Conservation (phyloP, 2,797 vertebrate genomes). For the Enteromius unitaeniatus region DNA sequence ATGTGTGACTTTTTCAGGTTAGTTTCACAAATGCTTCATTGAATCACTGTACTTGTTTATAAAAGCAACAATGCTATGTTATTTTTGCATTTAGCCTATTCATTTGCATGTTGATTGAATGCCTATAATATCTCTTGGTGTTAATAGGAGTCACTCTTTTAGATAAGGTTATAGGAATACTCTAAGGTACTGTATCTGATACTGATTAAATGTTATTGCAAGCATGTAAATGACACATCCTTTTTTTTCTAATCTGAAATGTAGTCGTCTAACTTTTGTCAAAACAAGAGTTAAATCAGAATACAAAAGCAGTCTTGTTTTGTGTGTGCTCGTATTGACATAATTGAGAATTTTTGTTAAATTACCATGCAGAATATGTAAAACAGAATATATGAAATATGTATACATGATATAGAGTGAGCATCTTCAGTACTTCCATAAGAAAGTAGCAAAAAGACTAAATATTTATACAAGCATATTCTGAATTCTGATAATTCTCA, state of each 20-base stretch:
- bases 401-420: neutral
- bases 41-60: neutral
- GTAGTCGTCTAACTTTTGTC: no score
- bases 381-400: neutral
- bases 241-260: no score
- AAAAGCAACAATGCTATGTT: neutral
- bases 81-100: no score
- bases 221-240: neutral
- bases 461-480: neutral
- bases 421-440: neutral
- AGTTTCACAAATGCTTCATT: neutral
- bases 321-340: no score
- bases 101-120: neutral
- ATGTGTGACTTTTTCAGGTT: neutral
- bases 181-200: neutral
- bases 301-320: no score
- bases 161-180: slow-evolving; percentile 14
- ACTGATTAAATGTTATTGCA: neutral
- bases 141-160: slow-evolving; percentile 44
- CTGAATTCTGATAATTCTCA: neutral
- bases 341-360: neutral
- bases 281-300: no score
- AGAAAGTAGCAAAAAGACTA: neutral
- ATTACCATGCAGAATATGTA: neutral
- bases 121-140: neutral